A percentile compares a stretch with the other conserved stretches of the same genome.
phyloP scores from a whole-genome alignment of 2,888 invertebrate species.

The Eupithecia vulgata region DNA sequence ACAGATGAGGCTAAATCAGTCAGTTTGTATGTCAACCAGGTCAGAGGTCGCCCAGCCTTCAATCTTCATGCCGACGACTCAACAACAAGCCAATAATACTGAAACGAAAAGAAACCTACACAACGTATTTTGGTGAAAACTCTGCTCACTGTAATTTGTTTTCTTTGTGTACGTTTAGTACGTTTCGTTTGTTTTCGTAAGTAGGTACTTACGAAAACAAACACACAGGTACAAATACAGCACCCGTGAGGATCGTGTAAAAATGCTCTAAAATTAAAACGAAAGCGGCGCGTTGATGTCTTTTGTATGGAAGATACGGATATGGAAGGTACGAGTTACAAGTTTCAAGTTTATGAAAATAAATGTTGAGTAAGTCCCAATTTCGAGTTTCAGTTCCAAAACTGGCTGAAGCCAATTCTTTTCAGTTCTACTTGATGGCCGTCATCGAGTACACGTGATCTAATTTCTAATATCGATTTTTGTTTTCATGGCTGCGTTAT shows the following conservation, averaged over 20 bases:
- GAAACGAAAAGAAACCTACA: background rate
- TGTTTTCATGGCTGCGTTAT: background rate
- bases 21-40: slow-evolving; percentile 55
- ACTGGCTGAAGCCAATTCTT: background rate
- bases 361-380: background rate
- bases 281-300: slow-evolving; percentile 4
- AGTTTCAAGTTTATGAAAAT: too few species aligned
- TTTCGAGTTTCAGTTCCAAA: background rate
- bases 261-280: background rate
- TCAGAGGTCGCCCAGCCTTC: slow-evolving; percentile 23
- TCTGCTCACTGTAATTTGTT: too few species aligned
- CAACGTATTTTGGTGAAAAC: too few species aligned
- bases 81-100: background rate
- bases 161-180: too few species aligned
- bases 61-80: slow-evolving; percentile 22
- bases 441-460: background rate
- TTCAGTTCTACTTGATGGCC: background rate
- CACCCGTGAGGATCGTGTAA: background rate
- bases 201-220: too few species aligned
- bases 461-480: background rate
- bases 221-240: too few species aligned
- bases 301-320: background rate
- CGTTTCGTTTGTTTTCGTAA: too few species aligned
- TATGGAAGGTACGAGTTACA: background rate
- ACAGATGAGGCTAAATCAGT: slow-evolving; percentile 58